A percentile compares a stretch with the other conserved stretches of the same genome.
Evolutionary conservation across 2,888 invertebrate species (phyloP).

Genomic region (Oscheius myriophilus): DNA sequence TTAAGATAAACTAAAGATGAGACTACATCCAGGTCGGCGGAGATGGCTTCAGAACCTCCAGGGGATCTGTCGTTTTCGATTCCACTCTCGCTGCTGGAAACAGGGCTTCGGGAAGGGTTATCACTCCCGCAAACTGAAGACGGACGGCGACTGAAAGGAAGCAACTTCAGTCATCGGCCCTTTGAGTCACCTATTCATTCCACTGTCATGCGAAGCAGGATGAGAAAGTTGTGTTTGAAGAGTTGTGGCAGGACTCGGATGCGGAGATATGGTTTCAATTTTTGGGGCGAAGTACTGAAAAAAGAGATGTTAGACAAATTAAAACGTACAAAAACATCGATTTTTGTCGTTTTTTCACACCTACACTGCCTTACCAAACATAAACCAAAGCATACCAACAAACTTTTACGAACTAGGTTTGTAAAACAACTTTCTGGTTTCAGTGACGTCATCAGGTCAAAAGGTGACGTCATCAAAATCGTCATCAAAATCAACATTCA

Average conservation of each 20-base stretch:
- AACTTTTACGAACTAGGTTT: too few species aligned
- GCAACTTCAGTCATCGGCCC: background rate
- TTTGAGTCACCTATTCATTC: conserved; percentile 1
- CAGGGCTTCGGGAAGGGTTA: conserved; percentile 10
- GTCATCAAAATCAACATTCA: too few species aligned
- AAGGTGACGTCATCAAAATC: too few species aligned
- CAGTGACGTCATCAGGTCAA: too few species aligned
- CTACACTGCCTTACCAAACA: too few species aligned
- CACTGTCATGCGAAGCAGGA: conserved; percentile 9
- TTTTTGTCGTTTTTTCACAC: too few species aligned
- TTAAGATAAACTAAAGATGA: background rate
- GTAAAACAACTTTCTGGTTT: too few species aligned
- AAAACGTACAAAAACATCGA: too few species aligned
- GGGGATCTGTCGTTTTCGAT: conserved; percentile 23
- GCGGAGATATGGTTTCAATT: conserved; percentile 15
- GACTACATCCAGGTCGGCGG: conserved; percentile 22
- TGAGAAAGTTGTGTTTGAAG: conserved; percentile 1
- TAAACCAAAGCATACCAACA: too few species aligned
- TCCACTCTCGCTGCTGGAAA: conserved; percentile 22
- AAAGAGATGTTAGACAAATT: too few species aligned
- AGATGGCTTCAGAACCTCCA: conserved; percentile 17
- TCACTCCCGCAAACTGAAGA: conserved; percentile 17
- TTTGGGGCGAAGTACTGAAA: conserved; percentile 20
- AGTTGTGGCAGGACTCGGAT: background rate
- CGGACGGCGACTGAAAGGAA: conserved; percentile 8